phyloP scores from a whole-genome alignment of 2,797 vertebrate species.

The Eutrigla gurnardus region DNA sequence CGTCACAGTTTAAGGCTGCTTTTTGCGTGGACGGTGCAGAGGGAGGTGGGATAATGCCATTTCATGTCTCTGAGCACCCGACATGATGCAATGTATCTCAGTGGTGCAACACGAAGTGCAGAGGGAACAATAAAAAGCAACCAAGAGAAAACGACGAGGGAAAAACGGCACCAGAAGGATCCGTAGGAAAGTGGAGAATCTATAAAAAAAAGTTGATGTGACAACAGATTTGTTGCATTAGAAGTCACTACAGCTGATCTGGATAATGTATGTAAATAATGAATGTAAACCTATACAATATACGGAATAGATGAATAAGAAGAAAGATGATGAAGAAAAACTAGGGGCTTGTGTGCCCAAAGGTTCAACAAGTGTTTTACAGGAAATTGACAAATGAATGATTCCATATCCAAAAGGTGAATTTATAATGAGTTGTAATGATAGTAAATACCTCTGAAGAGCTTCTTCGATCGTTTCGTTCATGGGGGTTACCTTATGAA shows the following conservation, averaged over 20 bases:
- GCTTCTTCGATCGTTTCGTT: background rate
- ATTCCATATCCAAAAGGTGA: background rate
- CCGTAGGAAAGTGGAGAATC: conserved; percentile 20
- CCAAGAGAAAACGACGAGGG: conserved; percentile 31
- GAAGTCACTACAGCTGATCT: background rate
- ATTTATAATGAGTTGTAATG: background rate
- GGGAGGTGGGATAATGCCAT: conserved; percentile 83
- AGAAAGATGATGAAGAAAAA: background rate
- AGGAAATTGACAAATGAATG: background rate
- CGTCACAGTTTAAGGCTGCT: conserved; percentile 77
- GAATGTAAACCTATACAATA: background rate
- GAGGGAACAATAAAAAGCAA: conserved; percentile 40
- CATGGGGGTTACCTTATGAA: too few species aligned
- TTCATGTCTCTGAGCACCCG: conserved; percentile 76
- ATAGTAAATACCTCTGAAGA: background rate
- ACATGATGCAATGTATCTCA: conserved; percentile 77
- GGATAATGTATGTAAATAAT: background rate
- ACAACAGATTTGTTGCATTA: background rate
- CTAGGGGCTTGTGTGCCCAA: background rate
- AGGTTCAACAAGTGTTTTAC: background rate
- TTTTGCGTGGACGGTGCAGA: conserved; percentile 77
- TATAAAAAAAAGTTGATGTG: background rate
- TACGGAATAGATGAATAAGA: background rate
- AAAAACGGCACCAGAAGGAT: conserved; percentile 3
- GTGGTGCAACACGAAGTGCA: conserved; percentile 44